Base-by-base conservation (phyloP, 2,113 vertebrate species). In the Saguinus midas region DNA sequence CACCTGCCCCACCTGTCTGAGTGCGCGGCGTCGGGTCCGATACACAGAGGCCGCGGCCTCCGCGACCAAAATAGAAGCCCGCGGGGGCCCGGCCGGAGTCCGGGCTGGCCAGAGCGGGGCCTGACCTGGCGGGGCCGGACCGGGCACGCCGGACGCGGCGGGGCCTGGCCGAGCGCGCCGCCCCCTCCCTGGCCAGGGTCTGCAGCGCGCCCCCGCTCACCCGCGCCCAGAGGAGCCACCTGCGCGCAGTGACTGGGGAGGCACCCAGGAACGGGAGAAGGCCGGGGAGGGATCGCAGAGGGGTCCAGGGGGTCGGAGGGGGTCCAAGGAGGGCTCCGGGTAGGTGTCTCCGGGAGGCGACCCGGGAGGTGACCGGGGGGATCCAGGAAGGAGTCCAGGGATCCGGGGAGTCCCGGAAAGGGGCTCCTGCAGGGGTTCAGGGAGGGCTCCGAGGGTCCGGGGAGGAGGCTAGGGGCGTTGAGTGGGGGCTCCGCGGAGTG, bases 1-100 rank as follows among this genome's bases (percentile, higher is more conserved):
- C 64, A 96, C 86, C 79, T 79, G 91, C 96, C 92, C 96, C 95
- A 96, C 91, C 96, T 97, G 97, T 97, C 96, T 45, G 95, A 96
- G 96, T 84, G 80, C 79, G 57, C 61, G 64, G 80, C 87, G 90
- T 92, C 79, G 40, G 29, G 61, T 37, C 95, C 37, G 9, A 75
- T 23, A 48, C 87, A 29, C 64, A 0, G 72, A 45, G 37, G 55
- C 75, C 80, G 58, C 61, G 45, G 90, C 88, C 92, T 85, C 89
- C 7, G 6, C 29, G 73, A 80, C 96, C 76, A 40, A 96, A 97
- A 94, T 50, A 92, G 91, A 72, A 87, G 50, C 58, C 66, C 16
- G 70, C 20, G 4, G 57, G 85, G 64, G 32, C 93, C 85, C 8
- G 7, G 55, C 85, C 8, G 2, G 43, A 35, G 80, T 82, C 20